Evolutionary conservation across 1,140 invertebrate genomes (phyloP), one percentile per base, ranked within the genome.

Genomic region (Drosophila elegans): DNA sequence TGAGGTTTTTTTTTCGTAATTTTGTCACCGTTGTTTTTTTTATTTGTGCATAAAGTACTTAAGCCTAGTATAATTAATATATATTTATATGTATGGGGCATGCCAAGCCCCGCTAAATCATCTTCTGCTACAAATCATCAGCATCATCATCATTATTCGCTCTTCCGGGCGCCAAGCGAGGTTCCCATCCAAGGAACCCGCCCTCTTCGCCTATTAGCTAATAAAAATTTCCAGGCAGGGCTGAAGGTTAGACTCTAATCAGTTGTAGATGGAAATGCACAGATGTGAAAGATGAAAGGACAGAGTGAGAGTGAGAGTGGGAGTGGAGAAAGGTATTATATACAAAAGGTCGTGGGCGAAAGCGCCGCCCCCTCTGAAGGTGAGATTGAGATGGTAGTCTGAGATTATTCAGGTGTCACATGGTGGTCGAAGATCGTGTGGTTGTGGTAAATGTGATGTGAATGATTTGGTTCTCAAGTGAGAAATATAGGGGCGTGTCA

Each of bases 11-110:
- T 91, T 91, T 91, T 90, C 56, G 80, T 88, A 91, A 91, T 91
- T 91, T 91, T 91, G 90, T 91, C 90, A 91, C 90, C 90, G 90
- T 91, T 90, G 75, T 91, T 91, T 91, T 91, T 80, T 91, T 74
- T 90, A 85, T 90, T 91, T 88, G 83, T 85, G 90, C 83, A 91
- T 90, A 91, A 85, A 88, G 76, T 91, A 90, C 85, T 91, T 91
- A 91, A 16, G 38, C 16, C 81, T 91, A 91, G 77, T 78, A 90
- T 90, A 91, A 79, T 85, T 89, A 85, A 64, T 83, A 82, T 80
- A 78, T 89, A 78, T 86, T 55, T 88, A 55, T 76, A 86, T 86
- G 80, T 79, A 68, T 80, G 80, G 77, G 61, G 81, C 66, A 52
- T 54, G 27, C 68, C 53, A 73, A 56, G 62, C 79, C 57, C 57